Evolutionary conservation across 2,888 invertebrate genomes (phyloP), one percentile per base, ranked within the genome.

Genomic region (Sceliomorpha sp.): DNA sequence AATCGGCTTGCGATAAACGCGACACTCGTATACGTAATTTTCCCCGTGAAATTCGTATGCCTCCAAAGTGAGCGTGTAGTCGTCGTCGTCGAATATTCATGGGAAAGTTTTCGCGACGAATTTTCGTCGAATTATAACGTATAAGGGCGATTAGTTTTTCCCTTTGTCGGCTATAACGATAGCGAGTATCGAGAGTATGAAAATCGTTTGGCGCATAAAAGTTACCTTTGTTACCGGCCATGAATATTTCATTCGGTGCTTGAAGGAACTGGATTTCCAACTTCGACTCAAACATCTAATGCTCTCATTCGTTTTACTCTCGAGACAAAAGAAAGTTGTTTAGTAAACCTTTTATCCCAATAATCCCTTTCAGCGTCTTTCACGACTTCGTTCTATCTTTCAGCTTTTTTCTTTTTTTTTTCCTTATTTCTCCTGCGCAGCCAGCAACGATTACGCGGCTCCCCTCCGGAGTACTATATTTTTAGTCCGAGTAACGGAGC

Each of bases 271-370:
- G 34, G 42, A 36, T 55, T 42, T 36, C n/a, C 31, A 8, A 9
- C 27, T 31, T 20, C 34, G 13, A 9, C 56, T 8, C 10, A 8
- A 39, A 34, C 39, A 15, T 12, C 34, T 42, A 45, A 37, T 48
- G 10, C 29, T 8, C 42, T 48, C 32, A 47, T 59, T 59, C 27
- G 32, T 48, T 59, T 40, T 15, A 27, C 48, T 59, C 9, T 31
- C 24, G 13, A 47, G 53, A 55, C 55, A 55, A 63, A 55, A 42
- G 60, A 39, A 55, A 50, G 60, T 50, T 67, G 40, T 66, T 58
- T 48, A 37, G 31, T 27, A 39, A 67, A 50, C 59, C 45, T 63
- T 55, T 63, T 48, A 55, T 42, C 55, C 31, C 37, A 47, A 39
- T 55, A 48, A 55, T 55, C 37, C 12, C 44, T 59, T 48, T 45